Base-by-base conservation (phyloP, 2,113 vertebrate genomes). In the Heliornis fulica region DNA sequence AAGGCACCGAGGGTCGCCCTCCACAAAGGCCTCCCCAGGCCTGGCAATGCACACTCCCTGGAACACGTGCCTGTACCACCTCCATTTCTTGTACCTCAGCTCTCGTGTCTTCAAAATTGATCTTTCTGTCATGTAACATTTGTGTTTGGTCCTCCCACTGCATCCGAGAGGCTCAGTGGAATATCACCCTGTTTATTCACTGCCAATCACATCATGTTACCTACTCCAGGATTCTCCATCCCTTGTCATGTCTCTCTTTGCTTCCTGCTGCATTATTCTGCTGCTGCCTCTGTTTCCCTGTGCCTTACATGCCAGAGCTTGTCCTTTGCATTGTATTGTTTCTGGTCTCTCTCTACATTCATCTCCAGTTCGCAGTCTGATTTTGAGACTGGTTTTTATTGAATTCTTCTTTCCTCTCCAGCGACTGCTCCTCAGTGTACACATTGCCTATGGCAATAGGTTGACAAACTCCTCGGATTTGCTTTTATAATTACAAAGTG, bases 391-490 rank as follows among this genome's bases (percentile, higher is more conserved):
- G 56, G 4, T 28, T 83, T 63, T 43, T 72, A 38, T 12, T 46
- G 56, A 54, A 5, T 23, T 56, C 20, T 31, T 28, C 70, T 53
- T 21, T 31, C 26, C 43, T 28, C 53, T 54, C 21, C 59, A 54
- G 29, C 43, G 82, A 40, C 63, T 31, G 46, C 36, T 90, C n/a
- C 72, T 77, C 45, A 20, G 19, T 28, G 12, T 92, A 50, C 36
- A 4, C 57, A 26, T 85, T 74, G 83, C 71, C 88, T n/a, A n/a
- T n/a, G n/a, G n/a, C n/a, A n/a, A 16, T 56, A 61, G 38, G 45
- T 61, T 95, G 91, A 88, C 91, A 96, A 92, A 91, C 76, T 91
- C 40, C 16, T 46, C 94, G 89, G 48, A 79, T 92, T 96, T 94
- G 43, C 40, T 64, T 90, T 89, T 66, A 38, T 26, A 64, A 53